Evolutionary conservation across 23 tunicate species (phyloP).

Genomic region (Diplosoma virens): DNA sequence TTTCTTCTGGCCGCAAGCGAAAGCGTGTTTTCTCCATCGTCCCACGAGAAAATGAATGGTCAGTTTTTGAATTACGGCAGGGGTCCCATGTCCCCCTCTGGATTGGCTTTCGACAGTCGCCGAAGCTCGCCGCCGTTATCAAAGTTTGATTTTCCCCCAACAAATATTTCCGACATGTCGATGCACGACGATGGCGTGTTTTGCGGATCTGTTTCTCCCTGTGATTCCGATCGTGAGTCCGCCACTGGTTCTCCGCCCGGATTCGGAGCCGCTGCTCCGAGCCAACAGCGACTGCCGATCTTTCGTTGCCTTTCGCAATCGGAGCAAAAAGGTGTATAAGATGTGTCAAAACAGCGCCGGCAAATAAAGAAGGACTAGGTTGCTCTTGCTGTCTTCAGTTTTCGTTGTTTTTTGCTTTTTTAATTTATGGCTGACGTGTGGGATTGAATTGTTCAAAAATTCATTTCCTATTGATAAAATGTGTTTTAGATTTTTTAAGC

Average conservation of each 20-base stretch:
- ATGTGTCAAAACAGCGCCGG: background rate
- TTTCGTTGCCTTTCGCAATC: constrained; percentile 88
- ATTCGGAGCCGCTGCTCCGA: background rate
- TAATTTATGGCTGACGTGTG: too few relatives aligned
- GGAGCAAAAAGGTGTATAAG: constrained; percentile 31
- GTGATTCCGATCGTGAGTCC: constrained; percentile 89
- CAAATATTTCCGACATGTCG: background rate
- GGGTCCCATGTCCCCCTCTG: constrained; percentile 27
- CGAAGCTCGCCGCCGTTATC: background rate
- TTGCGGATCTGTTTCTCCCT: constrained; percentile 34
- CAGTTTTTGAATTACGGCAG: constrained; percentile 17
- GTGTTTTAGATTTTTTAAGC: too few relatives aligned
- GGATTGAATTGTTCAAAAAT: too few relatives aligned
- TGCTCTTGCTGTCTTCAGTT: constrained; percentile 1
- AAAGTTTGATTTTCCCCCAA: background rate
- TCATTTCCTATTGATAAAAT: too few relatives aligned
- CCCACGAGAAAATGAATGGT: background rate
- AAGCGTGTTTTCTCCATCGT: constrained; percentile 44
- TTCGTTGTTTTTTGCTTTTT: too few relatives aligned
- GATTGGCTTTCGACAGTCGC: background rate
- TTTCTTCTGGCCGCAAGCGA: constrained; percentile 32
- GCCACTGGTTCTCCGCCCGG: constrained; percentile 69
- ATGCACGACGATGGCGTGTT: constrained; percentile 69
- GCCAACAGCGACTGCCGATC: constrained; percentile 76
- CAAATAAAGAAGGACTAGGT: background rate